phyloP scores from a whole-genome alignment of 2,888 invertebrate genomes.

The Linhomoeus sp. region DNA sequence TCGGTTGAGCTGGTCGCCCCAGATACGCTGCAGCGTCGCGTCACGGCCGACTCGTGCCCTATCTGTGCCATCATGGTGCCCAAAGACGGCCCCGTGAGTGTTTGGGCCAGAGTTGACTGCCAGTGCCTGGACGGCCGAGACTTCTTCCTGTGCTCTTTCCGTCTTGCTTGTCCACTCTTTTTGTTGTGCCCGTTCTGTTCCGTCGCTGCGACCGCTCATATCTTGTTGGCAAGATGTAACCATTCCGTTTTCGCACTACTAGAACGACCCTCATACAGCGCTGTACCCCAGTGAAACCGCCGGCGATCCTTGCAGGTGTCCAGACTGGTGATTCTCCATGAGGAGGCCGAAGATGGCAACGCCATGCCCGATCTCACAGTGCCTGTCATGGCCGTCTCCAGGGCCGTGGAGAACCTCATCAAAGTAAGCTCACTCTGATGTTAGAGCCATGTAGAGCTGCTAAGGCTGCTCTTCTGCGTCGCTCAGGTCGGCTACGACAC shows the following conservation, averaged over 20 bases:
- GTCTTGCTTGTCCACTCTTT: too few species aligned
- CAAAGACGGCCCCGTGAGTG: too few species aligned
- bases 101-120: too few species aligned
- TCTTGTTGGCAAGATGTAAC: too few species aligned
- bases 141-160: too few species aligned
- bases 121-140: too few species aligned
- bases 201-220: too few species aligned
- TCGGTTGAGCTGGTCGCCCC: slow-evolving; percentile 13
- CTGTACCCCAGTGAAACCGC: too few species aligned
- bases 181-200: too few species aligned
- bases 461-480: neutral
- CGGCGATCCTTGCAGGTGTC: slow-evolving; percentile 85
- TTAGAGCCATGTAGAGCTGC: neutral
- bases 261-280: too few species aligned
- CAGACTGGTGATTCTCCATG: slow-evolving; percentile 87
- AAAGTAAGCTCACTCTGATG: slow-evolving; percentile 39
- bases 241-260: too few species aligned
- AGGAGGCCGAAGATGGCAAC: slow-evolving; percentile 99
- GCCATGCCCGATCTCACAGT: slow-evolving; percentile 96
- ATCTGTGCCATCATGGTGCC: slow-evolving; percentile 23
- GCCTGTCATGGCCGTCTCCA: slow-evolving; percentile 86
- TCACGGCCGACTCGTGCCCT: slow-evolving; percentile 19
- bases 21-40: slow-evolving; percentile 13
- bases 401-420: slow-evolving; percentile 88
- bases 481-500: slow-evolving; percentile 75